Evolutionary conservation across 2,113 vertebrate genomes (phyloP).

Genomic region (Zosterops japonicus): DNA sequence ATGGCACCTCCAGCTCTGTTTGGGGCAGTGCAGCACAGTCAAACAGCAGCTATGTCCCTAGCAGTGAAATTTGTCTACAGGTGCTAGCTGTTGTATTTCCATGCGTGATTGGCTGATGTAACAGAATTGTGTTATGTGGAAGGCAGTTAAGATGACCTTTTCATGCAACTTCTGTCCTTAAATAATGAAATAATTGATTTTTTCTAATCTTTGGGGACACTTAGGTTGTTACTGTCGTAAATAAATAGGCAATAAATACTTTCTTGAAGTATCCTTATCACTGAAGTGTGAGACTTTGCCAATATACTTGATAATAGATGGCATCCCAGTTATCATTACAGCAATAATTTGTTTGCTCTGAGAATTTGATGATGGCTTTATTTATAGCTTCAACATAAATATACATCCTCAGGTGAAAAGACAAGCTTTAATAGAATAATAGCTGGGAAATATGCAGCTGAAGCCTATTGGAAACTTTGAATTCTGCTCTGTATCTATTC

Average conservation of each 20-base stretch:
- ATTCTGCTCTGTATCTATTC: slow-evolving; percentile 7
- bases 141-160: neutral
- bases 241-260: neutral
- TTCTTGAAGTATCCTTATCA: neutral
- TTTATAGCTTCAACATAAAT: slow-evolving; percentile 17
- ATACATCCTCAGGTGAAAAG: neutral
- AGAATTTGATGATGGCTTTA: neutral
- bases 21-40: neutral
- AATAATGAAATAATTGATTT: neutral
- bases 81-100: neutral
- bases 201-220: neutral
- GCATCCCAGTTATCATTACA: neutral
- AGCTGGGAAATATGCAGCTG: neutral
- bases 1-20: neutral
- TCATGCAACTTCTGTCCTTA: neutral
- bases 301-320: neutral
- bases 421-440: neutral
- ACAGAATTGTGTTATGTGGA: neutral
- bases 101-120: neutral
- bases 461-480: neutral
- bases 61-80: neutral
- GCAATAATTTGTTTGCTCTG: neutral
- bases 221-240: neutral
- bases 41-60: neutral
- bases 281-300: neutral